Evolutionary conservation across 2,797 vertebrate species (phyloP).

Genomic region (Etheostoma perlongum): DNA sequence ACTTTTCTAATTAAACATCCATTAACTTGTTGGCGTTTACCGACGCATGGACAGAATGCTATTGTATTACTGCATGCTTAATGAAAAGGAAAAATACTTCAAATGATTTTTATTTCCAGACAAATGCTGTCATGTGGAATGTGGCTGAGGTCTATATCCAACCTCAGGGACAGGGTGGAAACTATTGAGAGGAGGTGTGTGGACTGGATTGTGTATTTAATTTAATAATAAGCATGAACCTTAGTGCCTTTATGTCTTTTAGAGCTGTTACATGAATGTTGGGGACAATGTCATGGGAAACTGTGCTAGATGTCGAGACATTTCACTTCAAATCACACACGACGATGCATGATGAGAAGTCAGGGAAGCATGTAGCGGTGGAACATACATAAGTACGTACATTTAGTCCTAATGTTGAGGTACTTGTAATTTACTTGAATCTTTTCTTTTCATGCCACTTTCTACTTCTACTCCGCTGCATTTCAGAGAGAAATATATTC

Average conservation of each 20-base stretch:
- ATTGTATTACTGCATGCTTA: neutral
- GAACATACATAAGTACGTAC: no score
- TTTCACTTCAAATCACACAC: neutral
- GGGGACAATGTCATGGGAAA: neutral
- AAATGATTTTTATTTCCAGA: conserved; percentile 27
- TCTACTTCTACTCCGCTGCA: no score
- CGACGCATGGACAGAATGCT: conserved; percentile 22
- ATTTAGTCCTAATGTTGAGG: no score
- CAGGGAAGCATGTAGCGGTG: neutral
- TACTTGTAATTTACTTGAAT: no score
- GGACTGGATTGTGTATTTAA: neutral
- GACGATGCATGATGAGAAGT: neutral
- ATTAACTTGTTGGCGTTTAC: conserved; percentile 52
- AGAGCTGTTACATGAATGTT: neutral
- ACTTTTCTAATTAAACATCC: conserved; percentile 61
- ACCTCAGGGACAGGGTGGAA: neutral
- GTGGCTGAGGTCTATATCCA: neutral
- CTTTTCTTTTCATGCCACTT: no score
- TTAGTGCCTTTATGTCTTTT: neutral
- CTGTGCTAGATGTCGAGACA: neutral
- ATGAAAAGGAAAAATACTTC: neutral
- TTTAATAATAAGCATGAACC: no score
- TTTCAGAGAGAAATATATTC: no score
- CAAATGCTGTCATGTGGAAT: conserved; percentile 9
- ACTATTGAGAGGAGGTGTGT: neutral